These are phyloP conservation scores for Pheosia tremula DNA, from an alignment of 2,888 invertebrate species.

Conservation along the genomic window DNA sequence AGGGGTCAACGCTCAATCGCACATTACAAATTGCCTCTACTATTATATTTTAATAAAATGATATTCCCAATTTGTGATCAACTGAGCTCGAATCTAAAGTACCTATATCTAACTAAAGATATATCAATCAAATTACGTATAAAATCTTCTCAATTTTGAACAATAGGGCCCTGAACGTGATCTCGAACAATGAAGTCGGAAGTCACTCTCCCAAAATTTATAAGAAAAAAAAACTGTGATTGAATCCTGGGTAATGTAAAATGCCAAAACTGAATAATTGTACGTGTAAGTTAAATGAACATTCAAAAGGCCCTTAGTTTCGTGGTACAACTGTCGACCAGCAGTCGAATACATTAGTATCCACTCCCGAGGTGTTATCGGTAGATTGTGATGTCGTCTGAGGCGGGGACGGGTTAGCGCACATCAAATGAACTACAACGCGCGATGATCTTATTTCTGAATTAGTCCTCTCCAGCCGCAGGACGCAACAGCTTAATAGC, in stretches of 20 bases:
- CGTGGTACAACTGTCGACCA: not conserved
- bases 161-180: too few relatives aligned
- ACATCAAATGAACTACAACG: slow-evolving; percentile 40
- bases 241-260: too few relatives aligned
- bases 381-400: not conserved
- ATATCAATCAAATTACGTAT: too few relatives aligned
- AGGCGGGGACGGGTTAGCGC: not conserved
- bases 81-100: too few relatives aligned
- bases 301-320: not conserved
- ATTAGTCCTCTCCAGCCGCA: slow-evolving; percentile 53
- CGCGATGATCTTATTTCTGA: slow-evolving; percentile 53
- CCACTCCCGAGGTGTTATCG: not conserved
- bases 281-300: too few relatives aligned
- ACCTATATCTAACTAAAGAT: too few relatives aligned
- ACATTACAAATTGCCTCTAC: not conserved
- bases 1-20: not conserved
- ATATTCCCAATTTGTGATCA: too few relatives aligned
- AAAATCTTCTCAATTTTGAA: too few relatives aligned
- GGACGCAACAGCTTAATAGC: slow-evolving; percentile 68
- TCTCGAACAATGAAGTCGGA: too few relatives aligned
- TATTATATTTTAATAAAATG: not conserved
- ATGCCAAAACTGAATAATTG: too few relatives aligned
- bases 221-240: too few relatives aligned
- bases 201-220: too few relatives aligned
- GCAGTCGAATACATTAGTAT: not conserved